phyloP scores from a whole-genome alignment of 1,140 invertebrate species.

The Tetranychus urticae region DNA sequence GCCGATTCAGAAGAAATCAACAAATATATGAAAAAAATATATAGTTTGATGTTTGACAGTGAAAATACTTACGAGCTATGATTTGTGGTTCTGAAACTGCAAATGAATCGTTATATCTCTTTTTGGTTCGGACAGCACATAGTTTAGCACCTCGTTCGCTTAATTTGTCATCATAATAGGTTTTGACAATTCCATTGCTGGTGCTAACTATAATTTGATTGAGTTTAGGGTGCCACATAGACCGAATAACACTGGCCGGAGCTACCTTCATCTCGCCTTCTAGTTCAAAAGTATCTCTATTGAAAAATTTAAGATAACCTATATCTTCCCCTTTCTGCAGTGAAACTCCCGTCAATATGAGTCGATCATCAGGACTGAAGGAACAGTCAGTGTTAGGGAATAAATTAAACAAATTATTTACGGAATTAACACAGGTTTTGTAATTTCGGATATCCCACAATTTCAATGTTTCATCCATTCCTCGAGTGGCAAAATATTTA shows the following conservation, averaged over 20 bases:
- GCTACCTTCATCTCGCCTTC: slow-evolving; percentile 41
- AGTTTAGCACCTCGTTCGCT: slow-evolving; percentile 68
- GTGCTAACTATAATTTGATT: slow-evolving; percentile 87
- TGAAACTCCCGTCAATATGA: slow-evolving; percentile 70
- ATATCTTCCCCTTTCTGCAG: slow-evolving; percentile 30
- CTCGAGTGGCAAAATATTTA: slow-evolving; percentile 47
- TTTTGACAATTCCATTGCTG: slow-evolving; percentile 67
- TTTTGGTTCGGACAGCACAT: slow-evolving; percentile 57
- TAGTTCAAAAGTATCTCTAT: slow-evolving; percentile 44
- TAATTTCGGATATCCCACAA: slow-evolving; percentile 75
- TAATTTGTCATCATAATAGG: slow-evolving; percentile 61
- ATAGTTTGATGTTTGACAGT: neutral
- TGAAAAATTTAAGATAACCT: slow-evolving; percentile 58
- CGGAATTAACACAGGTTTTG: slow-evolving; percentile 36
- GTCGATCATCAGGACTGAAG: slow-evolving; percentile 76
- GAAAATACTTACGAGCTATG: slow-evolving; percentile 39
- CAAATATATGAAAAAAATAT: neutral
- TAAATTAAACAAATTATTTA: slow-evolving; percentile 43
- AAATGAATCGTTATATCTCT: slow-evolving; percentile 29
- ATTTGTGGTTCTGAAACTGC: slow-evolving; percentile 72
- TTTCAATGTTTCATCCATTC: slow-evolving; percentile 80
- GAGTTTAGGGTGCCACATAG: slow-evolving; percentile 82
- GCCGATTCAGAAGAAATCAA: slow-evolving; percentile 17
- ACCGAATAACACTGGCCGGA: slow-evolving; percentile 46
- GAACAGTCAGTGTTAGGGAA: slow-evolving; percentile 62